phyloP scores from a whole-genome alignment of 2,888 invertebrate species.

The Lathronympha strigana region DNA sequence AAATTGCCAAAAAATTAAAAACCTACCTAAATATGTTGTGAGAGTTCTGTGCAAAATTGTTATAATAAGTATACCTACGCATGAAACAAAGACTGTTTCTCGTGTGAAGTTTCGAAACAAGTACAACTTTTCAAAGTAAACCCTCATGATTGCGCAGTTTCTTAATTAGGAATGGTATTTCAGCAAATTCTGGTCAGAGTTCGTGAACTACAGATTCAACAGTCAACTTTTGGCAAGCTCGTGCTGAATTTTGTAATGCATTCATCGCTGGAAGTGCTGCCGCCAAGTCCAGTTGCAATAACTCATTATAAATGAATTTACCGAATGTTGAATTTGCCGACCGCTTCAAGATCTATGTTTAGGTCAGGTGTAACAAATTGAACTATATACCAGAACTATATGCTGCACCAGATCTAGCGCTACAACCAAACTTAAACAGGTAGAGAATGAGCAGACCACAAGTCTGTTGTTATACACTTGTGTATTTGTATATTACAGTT shows the following conservation, averaged over 20 bases:
- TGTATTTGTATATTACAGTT: no score
- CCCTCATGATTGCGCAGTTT: slow-evolving; percentile 21
- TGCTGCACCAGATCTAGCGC: no score
- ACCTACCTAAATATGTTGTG: no score
- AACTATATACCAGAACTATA: no score
- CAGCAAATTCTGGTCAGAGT: not conserved
- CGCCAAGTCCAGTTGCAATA: slow-evolving; percentile 14
- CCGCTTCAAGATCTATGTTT: no score
- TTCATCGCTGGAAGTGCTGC: slow-evolving; percentile 10
- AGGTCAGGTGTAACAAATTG: no score
- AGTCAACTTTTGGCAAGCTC: slow-evolving; percentile 19
- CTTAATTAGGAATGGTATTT: slow-evolving; percentile 28
- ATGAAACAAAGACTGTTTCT: not conserved
- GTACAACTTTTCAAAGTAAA: slow-evolving; percentile 3
- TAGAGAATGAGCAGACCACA: no score
- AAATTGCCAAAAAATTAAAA: no score
- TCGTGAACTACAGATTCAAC: slow-evolving; percentile 15
- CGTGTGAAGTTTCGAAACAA: not conserved
- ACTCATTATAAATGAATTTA: not conserved
- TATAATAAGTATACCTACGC: no score
- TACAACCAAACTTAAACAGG: no score
- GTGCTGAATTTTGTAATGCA: slow-evolving; percentile 15
- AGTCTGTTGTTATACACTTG: no score
- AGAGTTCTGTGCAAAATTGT: no score
- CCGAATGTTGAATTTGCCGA: slow-evolving; percentile 1